Conservation (phyloP, 2,888 invertebrate genomes). For the Eucera pruinosa region DNA sequence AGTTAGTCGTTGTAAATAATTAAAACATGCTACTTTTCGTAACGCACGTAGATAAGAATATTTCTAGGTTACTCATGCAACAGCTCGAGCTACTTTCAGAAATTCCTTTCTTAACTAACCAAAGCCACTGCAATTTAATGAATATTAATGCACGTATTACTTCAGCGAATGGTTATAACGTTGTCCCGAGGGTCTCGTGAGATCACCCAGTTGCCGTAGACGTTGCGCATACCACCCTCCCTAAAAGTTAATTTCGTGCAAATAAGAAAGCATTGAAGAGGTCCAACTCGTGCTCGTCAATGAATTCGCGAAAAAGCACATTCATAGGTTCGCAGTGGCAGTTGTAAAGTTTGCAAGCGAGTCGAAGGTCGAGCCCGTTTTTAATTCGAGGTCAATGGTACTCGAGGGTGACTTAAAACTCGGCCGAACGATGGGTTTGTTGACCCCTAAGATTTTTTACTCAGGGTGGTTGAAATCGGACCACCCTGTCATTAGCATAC, state of each 20-base stretch:
- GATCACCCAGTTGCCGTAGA: conserved; percentile 8
- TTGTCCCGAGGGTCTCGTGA: conserved; percentile 43
- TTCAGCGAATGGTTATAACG: conserved; percentile 30
- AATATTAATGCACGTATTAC: conserved; percentile 51
- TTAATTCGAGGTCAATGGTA: conserved; percentile 73
- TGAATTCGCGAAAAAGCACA: conserved; percentile 36
- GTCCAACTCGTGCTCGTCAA: conserved; percentile 26
- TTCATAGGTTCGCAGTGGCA: neutral
- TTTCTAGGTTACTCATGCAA: conserved; percentile 24
- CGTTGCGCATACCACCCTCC: conserved; percentile 10
- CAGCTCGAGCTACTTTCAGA: neutral
- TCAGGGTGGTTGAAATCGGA: conserved; percentile 71
- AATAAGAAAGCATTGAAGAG: conserved; percentile 20
- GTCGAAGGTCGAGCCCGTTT: conserved; percentile 61
- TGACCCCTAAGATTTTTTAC: conserved; percentile 75
- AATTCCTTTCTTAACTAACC: conserved; percentile 15
- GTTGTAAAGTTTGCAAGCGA: conserved; percentile 59
- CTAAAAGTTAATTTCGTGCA: conserved; percentile 37
- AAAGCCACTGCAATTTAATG: conserved; percentile 41
- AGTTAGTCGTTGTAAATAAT: too few species aligned
- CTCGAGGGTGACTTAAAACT: conserved; percentile 71
- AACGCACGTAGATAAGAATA: too few species aligned
- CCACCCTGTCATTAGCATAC: conserved; percentile 78
- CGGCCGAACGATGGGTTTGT: conserved; percentile 70
- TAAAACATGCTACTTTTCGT: too few species aligned